Conservation (phyloP, 2,113 vertebrate species). For the Chelonoidis abingdonii region DNA sequence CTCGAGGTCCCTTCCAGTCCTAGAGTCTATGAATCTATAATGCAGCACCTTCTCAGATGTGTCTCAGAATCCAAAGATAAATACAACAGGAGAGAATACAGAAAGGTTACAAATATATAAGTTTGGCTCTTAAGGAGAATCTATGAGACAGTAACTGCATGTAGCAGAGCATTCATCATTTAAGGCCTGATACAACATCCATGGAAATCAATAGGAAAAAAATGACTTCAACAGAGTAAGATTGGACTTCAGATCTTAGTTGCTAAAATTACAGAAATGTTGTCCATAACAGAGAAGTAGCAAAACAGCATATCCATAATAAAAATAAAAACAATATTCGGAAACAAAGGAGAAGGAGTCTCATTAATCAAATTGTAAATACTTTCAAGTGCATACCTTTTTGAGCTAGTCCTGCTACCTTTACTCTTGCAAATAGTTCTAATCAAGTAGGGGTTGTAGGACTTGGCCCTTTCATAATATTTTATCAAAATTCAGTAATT, state of each 20-base stretch:
- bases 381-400: not conserved
- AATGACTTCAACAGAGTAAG: not conserved
- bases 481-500: no score
- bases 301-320: not conserved
- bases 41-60: not conserved
- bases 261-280: not conserved
- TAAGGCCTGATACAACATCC: not conserved
- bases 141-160: not conserved
- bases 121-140: not conserved
- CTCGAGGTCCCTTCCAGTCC: no score
- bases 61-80: not conserved
- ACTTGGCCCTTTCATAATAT: not conserved
- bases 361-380: not conserved
- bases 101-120: not conserved
- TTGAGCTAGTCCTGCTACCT: not conserved
- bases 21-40: not conserved
- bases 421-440: not conserved
- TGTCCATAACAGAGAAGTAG: not conserved
- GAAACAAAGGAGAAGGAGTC: not conserved
- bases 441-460: not conserved
- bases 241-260: not conserved
- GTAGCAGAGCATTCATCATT: not conserved
- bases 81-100: not conserved
- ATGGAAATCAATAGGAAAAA: not conserved
- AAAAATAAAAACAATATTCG: not conserved